Evolutionary conservation across 2,888 invertebrate genomes (phyloP).

Genomic region (Theretra japonica): DNA sequence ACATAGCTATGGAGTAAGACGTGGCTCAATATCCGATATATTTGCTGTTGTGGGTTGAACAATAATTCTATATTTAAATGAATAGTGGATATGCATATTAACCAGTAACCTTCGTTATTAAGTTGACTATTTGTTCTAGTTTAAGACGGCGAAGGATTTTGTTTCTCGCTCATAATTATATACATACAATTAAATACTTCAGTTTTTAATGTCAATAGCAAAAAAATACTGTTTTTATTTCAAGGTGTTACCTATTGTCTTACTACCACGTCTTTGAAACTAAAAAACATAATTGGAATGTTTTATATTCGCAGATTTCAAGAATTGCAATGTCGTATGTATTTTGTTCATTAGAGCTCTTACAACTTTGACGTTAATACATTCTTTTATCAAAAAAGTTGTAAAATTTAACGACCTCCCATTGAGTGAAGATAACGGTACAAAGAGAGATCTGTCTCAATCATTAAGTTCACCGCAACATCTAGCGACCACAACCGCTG

Average conservation of each 20-base stretch:
- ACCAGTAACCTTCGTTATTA: neutral
- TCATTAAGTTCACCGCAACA: conserved; percentile 24
- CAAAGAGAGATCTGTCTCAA: conserved; percentile 7
- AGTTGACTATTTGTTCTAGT: neutral
- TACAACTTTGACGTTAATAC: neutral
- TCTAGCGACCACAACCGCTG: neutral
- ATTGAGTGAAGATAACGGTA: conserved; percentile 10
- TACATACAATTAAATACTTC: no score
- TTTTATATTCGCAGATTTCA: no score
- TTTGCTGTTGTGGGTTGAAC: neutral
- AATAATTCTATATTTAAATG: conserved; percentile 10
- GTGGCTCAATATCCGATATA: conserved; percentile 26
- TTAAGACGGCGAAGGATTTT: no score
- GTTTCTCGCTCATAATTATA: no score
- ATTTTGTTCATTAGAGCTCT: no score
- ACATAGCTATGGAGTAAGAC: conserved; percentile 28
- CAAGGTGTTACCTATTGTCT: no score
- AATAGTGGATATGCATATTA: neutral
- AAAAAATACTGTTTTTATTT: no score
- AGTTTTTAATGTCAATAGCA: no score
- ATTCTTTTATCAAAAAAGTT: neutral
- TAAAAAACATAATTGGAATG: no score
- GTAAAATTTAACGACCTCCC: neutral
- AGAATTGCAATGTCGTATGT: no score
- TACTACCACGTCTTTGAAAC: no score